phyloP scores from a whole-genome alignment of 2,888 invertebrate species.

The Nephrotoma guestfalica region DNA sequence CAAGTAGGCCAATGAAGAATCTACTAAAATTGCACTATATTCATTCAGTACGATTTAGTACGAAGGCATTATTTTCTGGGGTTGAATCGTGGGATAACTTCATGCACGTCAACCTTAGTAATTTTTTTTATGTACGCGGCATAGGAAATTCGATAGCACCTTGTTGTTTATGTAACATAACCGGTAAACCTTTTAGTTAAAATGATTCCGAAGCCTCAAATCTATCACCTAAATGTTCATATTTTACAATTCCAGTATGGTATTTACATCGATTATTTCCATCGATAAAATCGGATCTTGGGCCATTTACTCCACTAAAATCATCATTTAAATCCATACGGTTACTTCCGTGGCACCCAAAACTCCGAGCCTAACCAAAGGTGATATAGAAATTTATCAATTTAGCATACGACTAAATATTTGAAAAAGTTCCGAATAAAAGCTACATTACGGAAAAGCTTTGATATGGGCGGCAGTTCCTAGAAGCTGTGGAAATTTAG shows the following conservation, averaged over 20 bases:
- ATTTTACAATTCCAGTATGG: constrained; percentile 87
- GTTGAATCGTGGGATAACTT: no score
- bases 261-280: constrained; percentile 41
- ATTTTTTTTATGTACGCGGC: no score
- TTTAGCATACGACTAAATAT: no score
- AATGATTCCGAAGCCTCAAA: constrained; percentile 95
- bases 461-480: no score
- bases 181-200: constrained; percentile 94
- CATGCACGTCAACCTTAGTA: no score
- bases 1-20: no score
- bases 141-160: constrained; percentile 98
- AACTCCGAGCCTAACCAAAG: constrained; percentile 70
- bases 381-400: constrained; percentile 18
- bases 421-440: no score
- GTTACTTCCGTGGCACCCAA: constrained; percentile 72
- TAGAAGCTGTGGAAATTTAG: no score
- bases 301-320: constrained; percentile 63
- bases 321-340: constrained; percentile 71
- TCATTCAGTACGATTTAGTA: no score
- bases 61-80: no score
- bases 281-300: background rate
- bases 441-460: no score
- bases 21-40: no score
- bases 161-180: constrained; percentile 94
- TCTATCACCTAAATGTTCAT: constrained; percentile 90